These are phyloP conservation scores for Pimpla rufipes DNA, from an alignment of 2,888 invertebrate genomes.

Conservation along the genomic window DNA sequence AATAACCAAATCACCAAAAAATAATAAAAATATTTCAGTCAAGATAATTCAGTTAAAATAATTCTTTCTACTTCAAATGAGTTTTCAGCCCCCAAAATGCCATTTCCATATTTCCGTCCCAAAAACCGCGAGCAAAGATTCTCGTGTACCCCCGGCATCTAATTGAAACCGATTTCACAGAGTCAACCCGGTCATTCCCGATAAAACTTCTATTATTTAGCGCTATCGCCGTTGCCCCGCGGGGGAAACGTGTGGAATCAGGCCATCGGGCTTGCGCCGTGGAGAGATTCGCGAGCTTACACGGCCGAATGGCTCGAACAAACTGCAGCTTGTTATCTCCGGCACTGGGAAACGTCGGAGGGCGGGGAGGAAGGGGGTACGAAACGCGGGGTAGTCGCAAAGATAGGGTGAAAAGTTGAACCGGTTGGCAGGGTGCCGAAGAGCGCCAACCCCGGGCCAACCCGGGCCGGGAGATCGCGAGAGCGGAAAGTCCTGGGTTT, in stretches of 20 bases:
- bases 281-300: slow-evolving; percentile 48
- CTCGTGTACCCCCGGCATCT: not conserved
- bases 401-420: slow-evolving; percentile 66
- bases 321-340: slow-evolving; percentile 70
- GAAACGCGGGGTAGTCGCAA: slow-evolving; percentile 22
- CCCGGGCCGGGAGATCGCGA: slow-evolving; percentile 27
- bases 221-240: not conserved
- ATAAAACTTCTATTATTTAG: slow-evolving; percentile 21
- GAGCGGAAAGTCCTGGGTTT: slow-evolving; percentile 45
- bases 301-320: slow-evolving; percentile 63
- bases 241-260: slow-evolving; percentile 1
- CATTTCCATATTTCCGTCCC: too few relatives aligned
- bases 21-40: too few relatives aligned
- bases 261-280: slow-evolving; percentile 52
- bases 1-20: too few relatives aligned
- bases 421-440: slow-evolving; percentile 63
- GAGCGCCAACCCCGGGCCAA: slow-evolving; percentile 29
- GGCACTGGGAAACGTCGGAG: not conserved
- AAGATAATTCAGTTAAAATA: too few relatives aligned
- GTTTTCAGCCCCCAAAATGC: not conserved
- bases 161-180: not conserved
- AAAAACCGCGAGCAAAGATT: too few relatives aligned
- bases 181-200: not conserved
- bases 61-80: too few relatives aligned
- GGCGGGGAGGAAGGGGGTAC: too few relatives aligned